Percentiles rank a stretch among this genome's conserved stretches.
These are phyloP conservation scores for Crotalus tigris DNA, from an alignment of 2,113 vertebrate species.

Conservation along the genomic window DNA sequence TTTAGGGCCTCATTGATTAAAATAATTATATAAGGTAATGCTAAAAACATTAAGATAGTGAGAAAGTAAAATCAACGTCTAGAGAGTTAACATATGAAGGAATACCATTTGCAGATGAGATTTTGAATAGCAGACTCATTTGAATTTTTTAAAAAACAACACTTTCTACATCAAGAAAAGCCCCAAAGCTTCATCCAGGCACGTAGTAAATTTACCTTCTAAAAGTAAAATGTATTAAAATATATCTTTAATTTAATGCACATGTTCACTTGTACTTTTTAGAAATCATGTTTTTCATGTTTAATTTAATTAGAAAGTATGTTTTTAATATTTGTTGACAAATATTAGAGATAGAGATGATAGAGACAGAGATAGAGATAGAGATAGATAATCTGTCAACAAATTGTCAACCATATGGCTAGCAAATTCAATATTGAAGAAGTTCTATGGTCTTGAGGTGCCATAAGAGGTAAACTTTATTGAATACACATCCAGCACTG, in stretches of 20 bases:
- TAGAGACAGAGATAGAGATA: not conserved
- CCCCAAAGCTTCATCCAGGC: conserved; percentile 8
- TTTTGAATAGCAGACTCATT: not conserved
- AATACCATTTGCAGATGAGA: not conserved
- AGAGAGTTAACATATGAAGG: not conserved
- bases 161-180: conserved; percentile 19
- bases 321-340: conserved; percentile 8
- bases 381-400: too few relatives aligned
- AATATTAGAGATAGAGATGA: not conserved
- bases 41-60: conserved; percentile 17
- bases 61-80: conserved; percentile 33
- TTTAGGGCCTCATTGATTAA: conserved; percentile 37
- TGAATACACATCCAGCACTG: too few relatives aligned
- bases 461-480: too few relatives aligned
- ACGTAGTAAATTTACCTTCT: conserved; percentile 27
- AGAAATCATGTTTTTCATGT: conserved; percentile 7
- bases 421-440: too few relatives aligned
- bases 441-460: too few relatives aligned
- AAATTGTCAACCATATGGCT: too few relatives aligned
- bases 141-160: conserved; percentile 20
- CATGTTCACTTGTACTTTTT: conserved; percentile 5
- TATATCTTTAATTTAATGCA: not conserved
- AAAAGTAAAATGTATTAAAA: conserved; percentile 23
- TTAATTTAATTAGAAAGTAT: not conserved
- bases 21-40: conserved; percentile 45